Evolutionary conservation across 2,888 invertebrate species (phyloP), one percentile per base, ranked within the genome.

Genomic region (Proisotoma minuta): DNA sequence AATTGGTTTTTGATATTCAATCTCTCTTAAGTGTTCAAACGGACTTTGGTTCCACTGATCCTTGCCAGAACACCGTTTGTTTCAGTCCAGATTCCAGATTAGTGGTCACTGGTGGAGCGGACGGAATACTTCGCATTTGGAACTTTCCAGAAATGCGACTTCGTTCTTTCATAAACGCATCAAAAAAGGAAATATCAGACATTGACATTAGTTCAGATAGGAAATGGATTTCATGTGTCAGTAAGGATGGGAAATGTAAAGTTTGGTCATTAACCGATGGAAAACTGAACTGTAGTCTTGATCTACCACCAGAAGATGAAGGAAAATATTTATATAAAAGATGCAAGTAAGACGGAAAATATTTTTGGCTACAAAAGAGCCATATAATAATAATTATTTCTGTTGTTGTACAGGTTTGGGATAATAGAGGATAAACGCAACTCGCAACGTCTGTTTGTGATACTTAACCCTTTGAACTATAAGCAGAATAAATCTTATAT

Each of bases 171-270:
- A 80, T 93, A 10, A 81, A 85, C 67, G 90, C 87, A 34, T 96
- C 96, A 75, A 84, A 82, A 59, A 91, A 91, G 78, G 96, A 96
- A 83, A 89, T 97, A 69, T 96, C 96, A 76, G 96, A 96, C 78
- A 78, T 97, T 58, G 94, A 95, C 80, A 89, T 96, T 76, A 91
- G 89, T 78, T 87, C 88, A 1, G 85, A 86, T 75, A 87, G 88
- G 66, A 84, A 84, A 68, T 43, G 5, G 43, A 79, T 95, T 57
- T 87, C 88, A 57, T 91, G 90, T 74, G 87, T 95, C 70, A 89
- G 90, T 0, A 91, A 93, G 79, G 95, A 95, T 79, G 89, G 89
- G 2, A 83, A 85, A 72, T 90, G 88, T 4, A 81, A 85, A 72
- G 79, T 95, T 23, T 97, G 96, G 96, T 75, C 81, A 84, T 8